Percentiles rank a stretch among this genome's conserved stretches.
phyloP scores from a whole-genome alignment of 2,797 vertebrate species.

The Tragelaphus eurycerus region DNA sequence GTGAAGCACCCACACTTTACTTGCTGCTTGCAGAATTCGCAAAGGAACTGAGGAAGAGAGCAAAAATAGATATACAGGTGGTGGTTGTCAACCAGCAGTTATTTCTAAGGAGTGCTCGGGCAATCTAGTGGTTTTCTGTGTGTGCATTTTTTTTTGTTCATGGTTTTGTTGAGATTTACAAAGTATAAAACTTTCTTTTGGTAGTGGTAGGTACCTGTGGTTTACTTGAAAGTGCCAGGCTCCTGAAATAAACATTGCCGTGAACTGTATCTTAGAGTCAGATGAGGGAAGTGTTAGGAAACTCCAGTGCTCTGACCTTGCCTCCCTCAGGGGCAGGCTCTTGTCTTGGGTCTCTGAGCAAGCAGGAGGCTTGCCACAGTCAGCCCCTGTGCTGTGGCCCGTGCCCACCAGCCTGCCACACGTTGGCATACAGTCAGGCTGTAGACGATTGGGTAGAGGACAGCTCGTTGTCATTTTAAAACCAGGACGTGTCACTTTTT shows the following conservation, averaged over 20 bases:
- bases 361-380: background rate
- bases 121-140: background rate
- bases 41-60: background rate
- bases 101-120: background rate
- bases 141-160: background rate
- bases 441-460: background rate
- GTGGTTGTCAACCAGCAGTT: background rate
- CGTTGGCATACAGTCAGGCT: background rate
- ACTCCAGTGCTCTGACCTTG: background rate
- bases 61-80: constrained; percentile 53
- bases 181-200: background rate
- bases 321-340: background rate
- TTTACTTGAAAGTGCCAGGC: background rate
- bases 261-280: background rate
- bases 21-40: background rate
- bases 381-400: background rate
- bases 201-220: background rate
- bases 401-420: background rate
- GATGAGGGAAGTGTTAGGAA: background rate
- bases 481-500: background rate
- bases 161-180: constrained; percentile 4
- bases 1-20: background rate
- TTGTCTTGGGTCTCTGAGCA: background rate
- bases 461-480: background rate
- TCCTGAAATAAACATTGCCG: background rate